Conservation (phyloP, 2,113 vertebrate genomes). For the Corythornis vintsioides region DNA sequence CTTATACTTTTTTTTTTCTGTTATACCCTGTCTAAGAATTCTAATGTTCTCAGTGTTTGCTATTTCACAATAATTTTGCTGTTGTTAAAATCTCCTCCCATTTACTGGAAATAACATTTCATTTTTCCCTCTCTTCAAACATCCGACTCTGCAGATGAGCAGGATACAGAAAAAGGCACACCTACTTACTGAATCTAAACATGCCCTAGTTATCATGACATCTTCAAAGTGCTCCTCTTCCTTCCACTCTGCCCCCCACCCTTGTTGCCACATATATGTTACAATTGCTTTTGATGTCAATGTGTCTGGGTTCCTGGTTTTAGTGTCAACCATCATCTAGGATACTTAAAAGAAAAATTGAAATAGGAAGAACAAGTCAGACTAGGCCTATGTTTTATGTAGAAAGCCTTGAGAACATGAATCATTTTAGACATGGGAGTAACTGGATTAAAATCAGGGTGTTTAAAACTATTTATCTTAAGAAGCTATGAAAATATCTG, state of each 20-base stretch:
- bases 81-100: constrained; percentile 25
- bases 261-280: constrained; percentile 51
- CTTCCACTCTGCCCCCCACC: constrained; percentile 65
- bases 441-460: neutral
- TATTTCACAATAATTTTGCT: neutral
- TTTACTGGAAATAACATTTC: constrained; percentile 57
- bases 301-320: constrained; percentile 58
- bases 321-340: constrained; percentile 34
- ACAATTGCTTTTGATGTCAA: constrained; percentile 69
- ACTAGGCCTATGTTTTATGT: neutral
- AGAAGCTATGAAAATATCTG: neutral
- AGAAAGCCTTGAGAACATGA: constrained; percentile 3
- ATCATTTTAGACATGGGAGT: constrained; percentile 12
- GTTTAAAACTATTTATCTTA: neutral
- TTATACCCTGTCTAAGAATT: neutral
- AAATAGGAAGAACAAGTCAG: constrained; percentile 54
- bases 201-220: constrained; percentile 56
- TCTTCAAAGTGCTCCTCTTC: constrained; percentile 71
- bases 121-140: constrained; percentile 60
- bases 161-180: constrained; percentile 69
- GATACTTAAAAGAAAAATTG: constrained; percentile 60
- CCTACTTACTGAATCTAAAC: constrained; percentile 70
- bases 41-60: neutral
- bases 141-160: constrained; percentile 64
- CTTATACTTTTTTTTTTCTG: neutral